Evolutionary conservation across 2,888 invertebrate species (phyloP), one percentile per base, ranked within the genome.

Genomic region (Eucera pruinosa): DNA sequence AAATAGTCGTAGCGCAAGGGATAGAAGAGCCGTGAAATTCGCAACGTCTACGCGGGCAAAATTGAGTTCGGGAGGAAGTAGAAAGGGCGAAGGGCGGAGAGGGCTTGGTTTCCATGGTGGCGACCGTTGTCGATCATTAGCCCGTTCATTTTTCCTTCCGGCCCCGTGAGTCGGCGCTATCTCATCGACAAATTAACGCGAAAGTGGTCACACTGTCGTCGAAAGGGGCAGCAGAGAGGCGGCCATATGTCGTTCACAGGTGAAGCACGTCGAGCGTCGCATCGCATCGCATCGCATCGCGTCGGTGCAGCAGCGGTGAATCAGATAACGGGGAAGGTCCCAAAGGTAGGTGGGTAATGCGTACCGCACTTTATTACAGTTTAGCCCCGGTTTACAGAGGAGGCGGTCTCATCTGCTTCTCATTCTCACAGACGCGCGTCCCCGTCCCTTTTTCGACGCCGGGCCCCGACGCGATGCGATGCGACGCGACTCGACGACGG

Each of bases 191-290:
- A 86, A 86, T 86, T 86, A 86, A 84, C 80, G 58, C 82, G 55
- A 80, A 77, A 78, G 72, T 72, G 70, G 78, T 78, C 78, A 82
- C 74, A 80, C 71, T 76, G 78, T 82, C 72, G 67, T 82, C 71
- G 72, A 64, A 79, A 73, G 78, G 81, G 78, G 80, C 78, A 71
- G 79, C 78, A 1, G 62, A 1, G 62, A 70, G n/a, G 54, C 45
- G 64, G 50, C 84, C 89, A 89, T 85, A 89, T 89, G 89, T 86
- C 82, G 87, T 84, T 80, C 89, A 89, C 89, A 89, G 89, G 90
- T 89, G 90, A 89, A 89, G 74, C 78, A 77, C 75, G 73, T n/a
- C n/a, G n/a, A n/a, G n/a, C n/a, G n/a, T n/a, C n/a, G n/a, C n/a
- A n/a, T n/a, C n/a, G n/a, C n/a, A n/a, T n/a, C n/a, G n/a, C n/a